Evolutionary conservation across 2,888 invertebrate species (phyloP).

Genomic region (Diplolepis rosae): DNA sequence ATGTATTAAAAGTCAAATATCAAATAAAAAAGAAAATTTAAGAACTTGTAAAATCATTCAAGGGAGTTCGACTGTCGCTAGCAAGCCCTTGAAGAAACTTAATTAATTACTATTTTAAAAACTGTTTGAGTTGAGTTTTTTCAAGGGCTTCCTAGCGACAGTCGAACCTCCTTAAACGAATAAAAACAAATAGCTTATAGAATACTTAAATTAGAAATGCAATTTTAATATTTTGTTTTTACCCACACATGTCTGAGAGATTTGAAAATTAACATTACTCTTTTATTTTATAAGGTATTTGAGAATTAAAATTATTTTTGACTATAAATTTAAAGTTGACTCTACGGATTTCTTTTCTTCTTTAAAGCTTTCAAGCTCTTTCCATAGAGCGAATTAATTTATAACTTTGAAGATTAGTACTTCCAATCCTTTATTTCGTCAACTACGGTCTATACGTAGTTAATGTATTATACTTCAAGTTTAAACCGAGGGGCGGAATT

Average conservation of each 20-base stretch:
- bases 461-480: not conserved
- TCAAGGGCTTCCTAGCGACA: too few relatives aligned
- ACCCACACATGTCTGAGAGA: too few relatives aligned
- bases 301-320: not conserved
- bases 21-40: not conserved
- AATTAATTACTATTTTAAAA: too few relatives aligned
- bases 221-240: too few relatives aligned
- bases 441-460: not conserved
- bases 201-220: too few relatives aligned
- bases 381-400: not conserved
- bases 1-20: slow-evolving; percentile 14
- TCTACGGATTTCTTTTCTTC: not conserved
- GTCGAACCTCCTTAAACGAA: too few relatives aligned
- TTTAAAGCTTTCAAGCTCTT: not conserved
- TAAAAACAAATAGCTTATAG: too few relatives aligned
- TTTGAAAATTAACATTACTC: not conserved
- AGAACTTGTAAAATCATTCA: too few relatives aligned
- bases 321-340: not conserved
- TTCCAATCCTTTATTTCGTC: not conserved
- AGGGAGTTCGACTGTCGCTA: too few relatives aligned
- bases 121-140: too few relatives aligned
- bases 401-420: slow-evolving; percentile 2
- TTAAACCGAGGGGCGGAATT: not conserved
- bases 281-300: not conserved
- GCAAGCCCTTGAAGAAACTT: too few relatives aligned